Evolutionary conservation across 2,113 vertebrate species (phyloP), one percentile per base, ranked within the genome.

Genomic region (Cricetomys ansorgei): DNA sequence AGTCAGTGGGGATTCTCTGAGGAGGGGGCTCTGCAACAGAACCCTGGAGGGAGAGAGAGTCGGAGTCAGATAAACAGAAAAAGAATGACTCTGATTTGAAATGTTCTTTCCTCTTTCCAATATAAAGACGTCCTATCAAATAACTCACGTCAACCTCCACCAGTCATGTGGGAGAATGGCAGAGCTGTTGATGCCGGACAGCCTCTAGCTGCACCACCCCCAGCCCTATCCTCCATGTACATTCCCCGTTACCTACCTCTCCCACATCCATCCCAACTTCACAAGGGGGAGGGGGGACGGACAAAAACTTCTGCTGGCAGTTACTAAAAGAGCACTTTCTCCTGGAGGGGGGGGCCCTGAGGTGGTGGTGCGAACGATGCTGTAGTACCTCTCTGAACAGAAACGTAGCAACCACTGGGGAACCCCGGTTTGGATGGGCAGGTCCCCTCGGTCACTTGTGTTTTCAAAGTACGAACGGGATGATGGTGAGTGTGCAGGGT

Each of bases 291-390:
- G 73, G n/a, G n/a, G n/a, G n/a, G n/a, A n/a, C n/a, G n/a, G n/a
- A 89, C 96, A 69, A 92, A 88, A 77, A 73, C 89, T 57, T 92
- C 77, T 89, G 79, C 89, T 81, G 86, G 19, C 88, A n/a, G 83
- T 90, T 92, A 94, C 95, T 88, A 94, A 84, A 94, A 90, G 93
- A 85, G 15, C 31, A 91, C 79, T 94, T 94, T 97, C 92, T 93
- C 23, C 75, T 91, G 67, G n/a, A n/a, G n/a, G n/a, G n/a, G n/a
- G n/a, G n/a, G n/a, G n/a, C 53, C 65, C 31, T 17, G 43, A 53
- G 34, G 31, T 69, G 17, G 92, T 89, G 91, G 90, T 53, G 37
- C 69, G 59, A 29, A 70, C 34, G 70, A 92, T 87, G 48, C 67
- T 23, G 31, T 45, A 3, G 81, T 92, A 70, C 91, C 83, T 65